Evolutionary conservation across 2,113 vertebrate species (phyloP), one percentile per base, ranked within the genome.

Genomic region (Sinocyclocheilus maitianheensis): DNA sequence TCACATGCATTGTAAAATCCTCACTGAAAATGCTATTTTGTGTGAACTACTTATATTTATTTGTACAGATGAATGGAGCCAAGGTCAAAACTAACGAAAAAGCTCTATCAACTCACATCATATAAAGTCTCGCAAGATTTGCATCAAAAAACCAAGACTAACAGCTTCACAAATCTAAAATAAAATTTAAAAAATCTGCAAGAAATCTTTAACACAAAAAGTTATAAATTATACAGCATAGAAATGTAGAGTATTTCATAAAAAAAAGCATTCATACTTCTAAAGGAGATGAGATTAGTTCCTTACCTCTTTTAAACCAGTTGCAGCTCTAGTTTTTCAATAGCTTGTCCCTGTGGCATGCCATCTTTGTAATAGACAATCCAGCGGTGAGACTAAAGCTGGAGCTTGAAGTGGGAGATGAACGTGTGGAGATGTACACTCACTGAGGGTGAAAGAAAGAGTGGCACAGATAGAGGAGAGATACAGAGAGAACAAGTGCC

Each of bases 401-500:
- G 48, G 48, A 83, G 80, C 81, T 72, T 83, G 30, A 74, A 40
- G 65, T 34, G 34, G 71, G 34, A 79, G 48, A 58, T 24, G 20
- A 60, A 46, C 8, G 40, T 75, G 69, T 80, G 77, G 24, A 63
- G 48, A 53, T 77, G 67, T 60, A 58, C 37, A 43, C 48, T 55
- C 30, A 7, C 58, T 26, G 62, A 76, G 16, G 43, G 26, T 69
- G 67, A 83, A 83, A 40, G 67, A 75, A 77, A 75, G 48, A 65
- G 76, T 63, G 30, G 24, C 26, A 83, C 24, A 22, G 48, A 60
- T 13, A 74, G 51, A 24, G 22, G 58, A 30, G 67, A 43, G 75
- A 43, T 53, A 75, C 3, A n/a, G 83, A 40, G 87, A 87, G 43
- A 67, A 87, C 85, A 90, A 85, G 85, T 88, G 89, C 77, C 77